A percentile compares a stretch with the other conserved stretches of the same genome.
Evolutionary conservation across 1,140 invertebrate genomes (phyloP).

Genomic region (Metopolophium dirhodum): DNA sequence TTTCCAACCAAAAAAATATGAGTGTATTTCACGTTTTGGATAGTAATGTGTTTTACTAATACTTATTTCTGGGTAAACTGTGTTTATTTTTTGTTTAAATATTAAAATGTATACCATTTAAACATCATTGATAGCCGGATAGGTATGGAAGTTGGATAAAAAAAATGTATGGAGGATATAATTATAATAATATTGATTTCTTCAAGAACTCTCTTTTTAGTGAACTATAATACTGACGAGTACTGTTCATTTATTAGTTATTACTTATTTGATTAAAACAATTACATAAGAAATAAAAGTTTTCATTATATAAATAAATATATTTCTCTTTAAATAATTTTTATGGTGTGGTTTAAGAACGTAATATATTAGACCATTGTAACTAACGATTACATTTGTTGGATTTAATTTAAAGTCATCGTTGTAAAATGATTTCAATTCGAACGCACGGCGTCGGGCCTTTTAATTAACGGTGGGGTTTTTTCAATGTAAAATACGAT

Average conservation of each 20-base stretch:
- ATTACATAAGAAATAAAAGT: no score
- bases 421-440: slow-evolving; percentile 37
- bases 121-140: background rate
- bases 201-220: no score
- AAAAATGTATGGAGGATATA: background rate
- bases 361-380: background rate
- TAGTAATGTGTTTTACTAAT: background rate
- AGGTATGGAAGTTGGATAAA: background rate
- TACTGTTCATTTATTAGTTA: no score
- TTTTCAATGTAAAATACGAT: slow-evolving; percentile 41
- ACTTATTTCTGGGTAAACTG: background rate
- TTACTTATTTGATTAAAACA: no score
- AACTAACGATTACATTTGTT: slow-evolving; percentile 19
- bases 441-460: background rate
- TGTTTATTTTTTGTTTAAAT: background rate
- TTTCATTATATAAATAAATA: background rate
- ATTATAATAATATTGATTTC: no score
- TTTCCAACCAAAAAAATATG: background rate
- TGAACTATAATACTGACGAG: no score
- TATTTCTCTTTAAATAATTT: background rate
- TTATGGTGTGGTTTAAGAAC: background rate
- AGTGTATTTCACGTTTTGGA: background rate
- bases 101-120: background rate
- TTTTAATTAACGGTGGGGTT: slow-evolving; percentile 37
- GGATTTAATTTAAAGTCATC: slow-evolving; percentile 2